phyloP scores from a whole-genome alignment of 2,113 vertebrate genomes.

The Rostratula benghalensis region DNA sequence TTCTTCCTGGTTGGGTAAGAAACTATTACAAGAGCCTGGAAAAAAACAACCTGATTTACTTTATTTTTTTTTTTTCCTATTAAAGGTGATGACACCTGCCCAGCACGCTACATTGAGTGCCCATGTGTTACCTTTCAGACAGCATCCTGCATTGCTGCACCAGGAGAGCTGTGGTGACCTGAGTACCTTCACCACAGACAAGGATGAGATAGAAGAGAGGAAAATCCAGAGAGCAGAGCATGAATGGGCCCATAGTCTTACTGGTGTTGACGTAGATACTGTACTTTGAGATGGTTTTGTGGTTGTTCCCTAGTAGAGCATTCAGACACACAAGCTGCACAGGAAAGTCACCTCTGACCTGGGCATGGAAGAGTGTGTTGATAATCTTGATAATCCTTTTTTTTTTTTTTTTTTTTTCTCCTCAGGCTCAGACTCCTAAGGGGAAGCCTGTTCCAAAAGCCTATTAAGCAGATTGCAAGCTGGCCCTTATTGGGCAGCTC shows the following conservation, averaged over 20 bases:
- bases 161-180: constrained; percentile 83
- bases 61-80: neutral
- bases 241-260: constrained; percentile 79
- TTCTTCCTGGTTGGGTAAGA: neutral
- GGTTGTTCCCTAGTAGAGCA: neutral
- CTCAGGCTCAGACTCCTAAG: neutral
- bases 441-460: neutral
- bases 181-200: constrained; percentile 74
- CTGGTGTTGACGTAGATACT: constrained; percentile 80
- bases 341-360: neutral
- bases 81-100: constrained; percentile 71
- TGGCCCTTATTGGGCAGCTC: neutral
- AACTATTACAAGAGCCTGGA: neutral
- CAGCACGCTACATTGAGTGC: neutral
- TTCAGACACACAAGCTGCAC: neutral
- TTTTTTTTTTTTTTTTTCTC: neutral
- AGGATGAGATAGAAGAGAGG: neutral
- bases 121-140: constrained; percentile 14
- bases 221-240: constrained; percentile 29
- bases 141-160: constrained; percentile 73
- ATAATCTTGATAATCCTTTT: neutral
- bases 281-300: constrained; percentile 78
- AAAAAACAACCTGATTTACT: neutral
- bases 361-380: neutral
- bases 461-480: neutral